phyloP scores from a whole-genome alignment of 2,113 vertebrate species.

The Ranitomeya variabilis region DNA sequence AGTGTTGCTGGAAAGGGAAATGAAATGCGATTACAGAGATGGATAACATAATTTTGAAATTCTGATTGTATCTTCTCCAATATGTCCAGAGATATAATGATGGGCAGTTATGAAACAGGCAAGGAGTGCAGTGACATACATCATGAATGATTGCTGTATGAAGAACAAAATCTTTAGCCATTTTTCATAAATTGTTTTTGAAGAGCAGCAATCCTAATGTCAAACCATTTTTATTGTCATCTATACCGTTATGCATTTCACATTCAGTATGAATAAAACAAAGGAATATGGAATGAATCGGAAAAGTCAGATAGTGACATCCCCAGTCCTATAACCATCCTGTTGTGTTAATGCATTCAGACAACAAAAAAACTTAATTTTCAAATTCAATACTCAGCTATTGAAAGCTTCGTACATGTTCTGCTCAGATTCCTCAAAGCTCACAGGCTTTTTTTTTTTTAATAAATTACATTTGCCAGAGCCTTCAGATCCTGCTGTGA shows the following conservation, averaged over 20 bases:
- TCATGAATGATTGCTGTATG: neutral
- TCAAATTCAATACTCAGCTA: neutral
- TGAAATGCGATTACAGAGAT: neutral
- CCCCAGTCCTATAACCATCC: neutral
- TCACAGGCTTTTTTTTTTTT: constrained; percentile 30
- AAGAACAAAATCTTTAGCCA: constrained; percentile 11
- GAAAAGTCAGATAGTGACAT: neutral
- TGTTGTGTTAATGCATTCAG: neutral
- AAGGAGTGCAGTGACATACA: neutral
- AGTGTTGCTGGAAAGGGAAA: neutral
- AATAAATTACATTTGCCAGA: constrained; percentile 40
- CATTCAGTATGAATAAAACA: neutral
- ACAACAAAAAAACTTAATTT: neutral
- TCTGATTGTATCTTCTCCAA: neutral
- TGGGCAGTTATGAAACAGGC: constrained; percentile 14
- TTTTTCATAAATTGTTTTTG: constrained; percentile 21
- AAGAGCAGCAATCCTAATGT: neutral
- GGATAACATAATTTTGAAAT: constrained; percentile 12
- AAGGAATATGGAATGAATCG: neutral
- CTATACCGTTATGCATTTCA: neutral
- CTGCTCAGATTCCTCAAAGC: constrained; percentile 36
- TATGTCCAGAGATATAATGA: neutral
- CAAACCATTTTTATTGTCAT: constrained; percentile 10
- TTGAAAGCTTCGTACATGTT: constrained; percentile 27
- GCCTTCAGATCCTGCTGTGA: constrained; percentile 36